Percentiles rank a stretch among this genome's conserved stretches.
Conservation (phyloP, 2,888 invertebrate genomes). For the Sinohyriopsis cumingii region DNA sequence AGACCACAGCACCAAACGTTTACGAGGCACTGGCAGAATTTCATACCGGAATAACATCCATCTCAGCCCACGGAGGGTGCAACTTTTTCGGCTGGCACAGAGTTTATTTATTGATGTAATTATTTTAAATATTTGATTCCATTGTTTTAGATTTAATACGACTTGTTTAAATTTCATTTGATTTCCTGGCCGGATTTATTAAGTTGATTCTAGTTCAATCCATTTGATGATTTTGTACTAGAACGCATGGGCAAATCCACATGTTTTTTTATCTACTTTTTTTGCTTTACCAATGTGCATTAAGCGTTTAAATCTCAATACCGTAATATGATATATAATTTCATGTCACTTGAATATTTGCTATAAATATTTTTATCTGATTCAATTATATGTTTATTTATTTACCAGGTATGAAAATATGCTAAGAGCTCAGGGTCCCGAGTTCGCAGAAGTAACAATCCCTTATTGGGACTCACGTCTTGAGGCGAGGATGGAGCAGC, state of each 20-base stretch:
- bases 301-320: too few relatives aligned
- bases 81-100: slow-evolving; percentile 60
- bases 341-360: too few relatives aligned
- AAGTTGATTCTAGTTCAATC: too few relatives aligned
- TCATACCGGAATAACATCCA: slow-evolving; percentile 47
- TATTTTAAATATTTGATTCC: slow-evolving; percentile 3
- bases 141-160: background rate
- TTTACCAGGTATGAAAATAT: slow-evolving; percentile 54
- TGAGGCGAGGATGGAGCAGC: slow-evolving; percentile 33
- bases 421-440: slow-evolving; percentile 47
- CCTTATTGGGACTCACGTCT: slow-evolving; percentile 60
- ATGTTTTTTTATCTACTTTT: too few relatives aligned
- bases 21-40: slow-evolving; percentile 57
- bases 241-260: too few relatives aligned
- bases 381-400: background rate
- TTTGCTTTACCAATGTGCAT: too few relatives aligned
- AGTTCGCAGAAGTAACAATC: slow-evolving; percentile 43
- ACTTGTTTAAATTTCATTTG: too few relatives aligned
- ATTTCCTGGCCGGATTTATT: too few relatives aligned
- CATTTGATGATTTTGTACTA: too few relatives aligned
- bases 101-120: slow-evolving; percentile 56
- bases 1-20: slow-evolving; percentile 48
- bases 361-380: background rate
- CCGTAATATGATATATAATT: too few relatives aligned
- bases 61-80: slow-evolving; percentile 60